phyloP scores from a whole-genome alignment of 2,797 vertebrate genomes.

The Saxicola maurus region DNA sequence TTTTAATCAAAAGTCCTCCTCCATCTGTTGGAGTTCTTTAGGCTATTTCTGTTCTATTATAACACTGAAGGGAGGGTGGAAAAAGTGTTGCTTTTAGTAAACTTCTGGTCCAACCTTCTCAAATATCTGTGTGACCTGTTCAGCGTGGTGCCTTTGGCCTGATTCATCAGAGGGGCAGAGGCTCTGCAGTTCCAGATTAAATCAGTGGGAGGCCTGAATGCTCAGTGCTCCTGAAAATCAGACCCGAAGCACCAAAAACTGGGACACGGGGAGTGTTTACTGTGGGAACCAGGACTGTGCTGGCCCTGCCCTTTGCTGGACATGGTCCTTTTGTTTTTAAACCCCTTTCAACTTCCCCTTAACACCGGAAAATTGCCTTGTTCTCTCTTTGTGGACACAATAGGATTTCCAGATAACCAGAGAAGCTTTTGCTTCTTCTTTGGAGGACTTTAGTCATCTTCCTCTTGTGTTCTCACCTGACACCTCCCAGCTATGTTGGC shows the following conservation, averaged over 20 bases:
- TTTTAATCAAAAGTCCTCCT: constrained; percentile 50
- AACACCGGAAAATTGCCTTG: fast-evolving
- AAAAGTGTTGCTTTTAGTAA: not conserved
- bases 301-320: not conserved
- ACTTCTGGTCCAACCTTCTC: not conserved
- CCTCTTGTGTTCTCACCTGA: not conserved
- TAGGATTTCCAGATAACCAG: not conserved
- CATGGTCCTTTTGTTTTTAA: not conserved
- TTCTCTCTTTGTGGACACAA: not conserved
- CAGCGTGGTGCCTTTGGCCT: not conserved
- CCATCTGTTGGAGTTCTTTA: constrained; percentile 9
- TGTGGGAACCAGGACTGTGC: not conserved
- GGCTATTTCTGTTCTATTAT: constrained; percentile 17
- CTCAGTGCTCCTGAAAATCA: not conserved
- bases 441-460: not conserved
- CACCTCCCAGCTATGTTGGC: not conserved
- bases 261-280: not conserved
- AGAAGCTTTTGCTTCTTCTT: not conserved
- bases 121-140: not conserved
- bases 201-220: constrained; percentile 34
- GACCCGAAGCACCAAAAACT: not conserved
- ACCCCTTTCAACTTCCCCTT: not conserved
- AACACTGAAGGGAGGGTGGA: not conserved
- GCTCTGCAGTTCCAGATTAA: constrained; percentile 32
- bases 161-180: not conserved